Conservation (phyloP, 2,113 vertebrate genomes). For the Formicarius rufipectus region DNA sequence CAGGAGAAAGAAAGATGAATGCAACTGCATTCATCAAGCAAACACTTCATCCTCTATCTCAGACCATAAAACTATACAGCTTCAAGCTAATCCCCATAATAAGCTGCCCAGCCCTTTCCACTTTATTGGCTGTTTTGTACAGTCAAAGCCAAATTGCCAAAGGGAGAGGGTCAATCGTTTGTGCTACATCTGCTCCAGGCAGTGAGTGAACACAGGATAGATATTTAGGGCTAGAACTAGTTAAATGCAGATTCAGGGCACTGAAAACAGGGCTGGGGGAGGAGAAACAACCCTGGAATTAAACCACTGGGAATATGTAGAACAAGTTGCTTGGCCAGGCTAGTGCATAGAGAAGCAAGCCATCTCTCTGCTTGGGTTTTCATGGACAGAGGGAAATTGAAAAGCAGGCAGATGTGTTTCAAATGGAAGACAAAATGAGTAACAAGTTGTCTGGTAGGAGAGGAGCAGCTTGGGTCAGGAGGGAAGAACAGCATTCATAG, state of each 20-base stretch:
- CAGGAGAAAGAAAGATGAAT: background rate
- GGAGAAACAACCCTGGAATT: background rate
- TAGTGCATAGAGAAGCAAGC: background rate
- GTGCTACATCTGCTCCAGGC: background rate
- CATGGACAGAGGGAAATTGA: background rate
- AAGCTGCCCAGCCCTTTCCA: slow-evolving; percentile 12
- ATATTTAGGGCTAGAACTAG: slow-evolving; percentile 14
- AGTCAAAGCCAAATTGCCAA: slow-evolving; percentile 28
- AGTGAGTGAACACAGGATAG: background rate
- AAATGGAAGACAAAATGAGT: background rate
- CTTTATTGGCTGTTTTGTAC: slow-evolving; percentile 42
- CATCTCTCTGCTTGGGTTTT: background rate
- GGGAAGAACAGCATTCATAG: background rate
- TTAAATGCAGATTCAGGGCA: background rate
- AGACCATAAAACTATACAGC: background rate
- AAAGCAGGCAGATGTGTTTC: background rate
- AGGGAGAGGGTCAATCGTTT: slow-evolving; percentile 40
- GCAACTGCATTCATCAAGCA: background rate
- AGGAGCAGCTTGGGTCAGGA: background rate
- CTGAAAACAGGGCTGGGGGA: background rate
- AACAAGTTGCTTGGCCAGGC: background rate
- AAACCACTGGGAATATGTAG: background rate
- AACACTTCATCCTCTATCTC: background rate
- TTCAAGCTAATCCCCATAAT: background rate
- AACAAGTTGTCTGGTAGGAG: background rate